Base-by-base conservation (phyloP, 1,140 invertebrate species). In the Ooceraea biroi region DNA sequence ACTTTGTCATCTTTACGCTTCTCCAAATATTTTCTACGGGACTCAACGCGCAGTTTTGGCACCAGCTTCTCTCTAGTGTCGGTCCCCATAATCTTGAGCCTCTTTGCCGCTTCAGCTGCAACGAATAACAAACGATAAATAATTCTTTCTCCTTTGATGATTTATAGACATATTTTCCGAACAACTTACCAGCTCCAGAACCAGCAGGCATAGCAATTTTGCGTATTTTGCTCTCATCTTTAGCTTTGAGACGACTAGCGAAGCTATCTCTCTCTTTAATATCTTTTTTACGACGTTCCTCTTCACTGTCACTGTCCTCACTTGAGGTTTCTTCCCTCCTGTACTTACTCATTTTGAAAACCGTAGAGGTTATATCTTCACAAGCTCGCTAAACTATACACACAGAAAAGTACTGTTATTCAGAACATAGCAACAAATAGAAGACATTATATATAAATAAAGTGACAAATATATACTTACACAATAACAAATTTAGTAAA, bases 1-100 rank as follows among this genome's bases (percentile, higher is more conserved):
- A 99, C 96, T 95, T 99, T 99, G 90, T 99, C 99, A 72, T 97
- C 97, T 95, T 99, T 99, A 69, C 99, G 95, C 94, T 99, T 99
- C 87, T 97, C 97, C 82, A 99, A 95, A 95, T 99, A 99, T 91
- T 98, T 97, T 71, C 98, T 95, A 46, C 99, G 96, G 0, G 99
- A 99, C 92, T 99, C 97, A 22, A 98, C 95, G 65, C 99, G 95
- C 11, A 99, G 92, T 89, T 97, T 97, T 14, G 98, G 98, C 58
- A 99, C 95, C 60, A 99, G 95, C 93, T 98, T 97, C 63, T 98
- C 97, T 74, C 97, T 95, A 90, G 98, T 97, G 89, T 98, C 96
- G 52, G 96, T 95, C 94, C 99, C 97, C 82, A 99, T 92, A 14
- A 94, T 87, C 93, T 99, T 98, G 1, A 99, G 94, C 19, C 98